phyloP scores from a whole-genome alignment of 2,113 vertebrate genomes.

The Xenopus laevis region DNA sequence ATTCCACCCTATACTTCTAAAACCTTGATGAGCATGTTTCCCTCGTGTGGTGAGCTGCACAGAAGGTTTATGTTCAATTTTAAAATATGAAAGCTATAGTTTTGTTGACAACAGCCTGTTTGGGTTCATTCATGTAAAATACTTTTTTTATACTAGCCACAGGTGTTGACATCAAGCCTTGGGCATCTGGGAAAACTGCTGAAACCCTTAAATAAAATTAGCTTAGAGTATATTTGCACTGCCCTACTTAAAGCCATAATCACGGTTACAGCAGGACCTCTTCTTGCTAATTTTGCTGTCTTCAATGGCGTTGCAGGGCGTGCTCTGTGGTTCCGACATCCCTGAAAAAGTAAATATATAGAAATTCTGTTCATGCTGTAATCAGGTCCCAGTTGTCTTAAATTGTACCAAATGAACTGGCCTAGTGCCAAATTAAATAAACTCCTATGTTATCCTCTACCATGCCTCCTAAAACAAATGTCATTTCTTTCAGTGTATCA shows the following conservation, averaged over 20 bases:
- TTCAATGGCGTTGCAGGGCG: background rate
- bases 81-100: background rate
- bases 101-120: background rate
- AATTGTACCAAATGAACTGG: too few relatives aligned
- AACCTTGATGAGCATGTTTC: constrained; percentile 1
- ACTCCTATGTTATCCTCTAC: too few relatives aligned
- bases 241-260: background rate
- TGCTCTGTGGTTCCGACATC: background rate
- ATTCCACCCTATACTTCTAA: constrained; percentile 10
- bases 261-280: background rate
- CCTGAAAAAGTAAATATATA: too few relatives aligned
- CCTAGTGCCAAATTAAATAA: too few relatives aligned
- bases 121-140: background rate
- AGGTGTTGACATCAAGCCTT: constrained; percentile 4
- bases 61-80: background rate
- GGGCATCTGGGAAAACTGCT: background rate
- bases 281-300: too few relatives aligned
- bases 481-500: too few relatives aligned
- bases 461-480: too few relatives aligned
- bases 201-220: background rate
- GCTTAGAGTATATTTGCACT: too few relatives aligned
- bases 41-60: background rate
- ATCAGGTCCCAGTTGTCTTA: too few relatives aligned
- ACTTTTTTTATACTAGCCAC: background rate
- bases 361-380: too few relatives aligned